Base-by-base conservation (phyloP, 37 sponge, comb jelly and placozoan species). In the Chondrilla cf. caribensis region DNA sequence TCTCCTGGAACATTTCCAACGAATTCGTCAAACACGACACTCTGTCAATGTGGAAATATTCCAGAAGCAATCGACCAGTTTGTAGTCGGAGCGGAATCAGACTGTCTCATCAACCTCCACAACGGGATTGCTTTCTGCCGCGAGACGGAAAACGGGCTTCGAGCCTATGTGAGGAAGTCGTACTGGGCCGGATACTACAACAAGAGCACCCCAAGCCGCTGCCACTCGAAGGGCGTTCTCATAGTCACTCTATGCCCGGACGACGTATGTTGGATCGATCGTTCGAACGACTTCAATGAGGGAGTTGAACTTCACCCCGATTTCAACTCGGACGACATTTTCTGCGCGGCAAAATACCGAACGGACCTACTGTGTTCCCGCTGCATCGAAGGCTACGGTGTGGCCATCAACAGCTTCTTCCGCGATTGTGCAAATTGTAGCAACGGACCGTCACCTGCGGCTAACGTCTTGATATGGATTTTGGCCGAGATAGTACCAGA, bases 361-460 rank as follows among this genome's bases (percentile, higher is more conserved):
- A 40, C 2, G 21, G 76, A 43, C 5, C 25, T 39, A 15, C 44
- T 73, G n/a, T 73, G 76, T 24, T 37, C 76, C 1, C 38, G 24
- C 24, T 73, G 76, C 25, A 42, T 3, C 15, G 76, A 73, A 8
- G 76, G 76, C 8, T 40, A 73, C 41, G 76, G 41, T 5, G 76
- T 73, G 17, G 41, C 76, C 36, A 15, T 73, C 24, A 73, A 73
- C 24, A 15, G 44, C 24, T 22, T 42, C 24, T n/a, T 2, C 41
- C 36, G 29, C 18, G 76, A 73, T 21, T 73, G 76, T 39, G 43
- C 41, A 7, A 15, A 73, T 7, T 73, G 76, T 24, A 24, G 19
- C 6, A 37, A 19, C 9, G 24, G 24, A 37, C 21, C 31, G 22
- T n/a, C 76, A 25, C 42, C n/a, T 19, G 44, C 44, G 15, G 76